Conservation (phyloP, 2,888 invertebrate species). For the Brachyptera putata region DNA sequence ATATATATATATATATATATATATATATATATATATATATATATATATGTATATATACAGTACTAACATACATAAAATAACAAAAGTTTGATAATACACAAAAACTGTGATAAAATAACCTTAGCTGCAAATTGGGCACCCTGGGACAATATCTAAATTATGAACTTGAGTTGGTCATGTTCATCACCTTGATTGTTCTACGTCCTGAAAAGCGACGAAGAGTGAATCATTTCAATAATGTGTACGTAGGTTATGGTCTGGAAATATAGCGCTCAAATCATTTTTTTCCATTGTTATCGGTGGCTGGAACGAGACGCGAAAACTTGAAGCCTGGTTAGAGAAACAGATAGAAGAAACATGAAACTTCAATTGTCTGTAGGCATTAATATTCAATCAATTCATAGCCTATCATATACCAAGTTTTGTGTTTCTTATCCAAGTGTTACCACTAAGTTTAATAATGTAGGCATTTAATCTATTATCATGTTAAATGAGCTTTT, state of each 20-base stretch:
- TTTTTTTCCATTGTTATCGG: background rate
- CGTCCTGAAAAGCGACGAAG: too few species aligned
- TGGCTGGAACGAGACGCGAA: too few species aligned
- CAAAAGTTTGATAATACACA: conserved; percentile 12
- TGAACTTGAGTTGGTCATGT: background rate
- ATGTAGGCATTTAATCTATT: conserved; percentile 4
- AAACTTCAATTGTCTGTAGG: too few species aligned
- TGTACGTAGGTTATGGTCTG: background rate
- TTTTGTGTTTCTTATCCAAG: background rate
- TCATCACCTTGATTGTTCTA: background rate
- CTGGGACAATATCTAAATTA: conserved; percentile 9
- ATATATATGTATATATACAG: too few species aligned
- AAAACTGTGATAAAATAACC: conserved; percentile 20
- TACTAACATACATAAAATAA: conserved; percentile 2
- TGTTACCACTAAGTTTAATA: background rate
- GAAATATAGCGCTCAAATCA: background rate
- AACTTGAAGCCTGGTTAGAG: too few species aligned
- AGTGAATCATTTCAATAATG: background rate
- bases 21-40: too few species aligned
- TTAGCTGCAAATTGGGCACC: conserved; percentile 17
- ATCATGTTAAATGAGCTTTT: background rate
- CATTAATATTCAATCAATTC: too few species aligned
- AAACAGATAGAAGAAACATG: too few species aligned
- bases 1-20: too few species aligned
- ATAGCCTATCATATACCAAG: too few species aligned